These are phyloP conservation scores for Papilio elwesi DNA, from an alignment of 2,888 invertebrate species.

Conservation along the genomic window DNA sequence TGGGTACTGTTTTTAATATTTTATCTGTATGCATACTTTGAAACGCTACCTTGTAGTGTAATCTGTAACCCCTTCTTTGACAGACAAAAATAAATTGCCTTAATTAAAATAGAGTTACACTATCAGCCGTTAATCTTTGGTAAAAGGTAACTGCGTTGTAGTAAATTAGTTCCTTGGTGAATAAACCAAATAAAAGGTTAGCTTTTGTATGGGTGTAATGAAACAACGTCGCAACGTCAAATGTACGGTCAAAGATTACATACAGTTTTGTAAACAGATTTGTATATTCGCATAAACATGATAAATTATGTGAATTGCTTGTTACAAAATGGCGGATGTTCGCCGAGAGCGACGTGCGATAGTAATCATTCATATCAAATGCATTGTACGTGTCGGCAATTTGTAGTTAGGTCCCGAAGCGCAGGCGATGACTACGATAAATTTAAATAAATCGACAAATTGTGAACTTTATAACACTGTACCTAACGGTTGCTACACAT, in stretches of 20 bases:
- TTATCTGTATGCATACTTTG: neutral
- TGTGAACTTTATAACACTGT: neutral
- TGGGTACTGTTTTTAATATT: no score
- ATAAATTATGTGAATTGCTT: neutral
- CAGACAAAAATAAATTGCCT: no score
- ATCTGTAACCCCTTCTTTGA: no score
- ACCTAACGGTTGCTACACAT: neutral
- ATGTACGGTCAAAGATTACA: neutral
- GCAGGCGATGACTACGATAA: neutral
- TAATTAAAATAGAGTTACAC: no score
- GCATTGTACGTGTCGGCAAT: constrained; percentile 11
- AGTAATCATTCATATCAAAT: constrained; percentile 20
- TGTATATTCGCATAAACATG: neutral
- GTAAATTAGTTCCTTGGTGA: no score
- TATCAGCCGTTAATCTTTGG: no score
- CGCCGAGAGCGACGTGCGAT: neutral
- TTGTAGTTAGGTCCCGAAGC: constrained; percentile 16
- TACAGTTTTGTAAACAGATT: neutral
- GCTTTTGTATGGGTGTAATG: no score
- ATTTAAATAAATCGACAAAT: constrained; percentile 11
- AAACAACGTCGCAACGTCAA: neutral
- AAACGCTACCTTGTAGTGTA: neutral
- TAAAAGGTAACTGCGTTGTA: no score
- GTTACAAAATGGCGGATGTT: constrained; percentile 7
- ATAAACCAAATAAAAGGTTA: no score